Base-by-base conservation (phyloP, 2,113 vertebrate genomes). In the Shinisaurus crocodilurus region DNA sequence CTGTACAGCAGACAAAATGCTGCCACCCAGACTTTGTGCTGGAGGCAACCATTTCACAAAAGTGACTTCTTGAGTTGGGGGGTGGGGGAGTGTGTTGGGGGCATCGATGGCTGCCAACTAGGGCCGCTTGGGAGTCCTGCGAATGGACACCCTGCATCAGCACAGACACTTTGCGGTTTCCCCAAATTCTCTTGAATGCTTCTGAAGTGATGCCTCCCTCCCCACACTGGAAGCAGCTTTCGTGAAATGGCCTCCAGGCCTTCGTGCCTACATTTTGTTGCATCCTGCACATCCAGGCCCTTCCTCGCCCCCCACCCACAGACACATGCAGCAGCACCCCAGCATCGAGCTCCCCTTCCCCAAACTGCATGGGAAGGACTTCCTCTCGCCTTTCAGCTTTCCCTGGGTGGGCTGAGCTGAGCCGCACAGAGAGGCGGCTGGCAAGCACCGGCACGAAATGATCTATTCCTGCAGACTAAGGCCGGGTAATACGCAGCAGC, bases 401-500 rank as follows among this genome's bases (percentile, higher is more conserved):
- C 91, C 90, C 91, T 23, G 75, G 85, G 87, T 93, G 29, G 82
- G 88, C 94, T 88, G 54, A 91, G 92, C 89, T 23, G 60, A 20
- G 60, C 60, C 91, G 89, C 23, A 1, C 85, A 43, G 27, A 25
- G 94, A 18, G 89, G 75, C 0, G 92, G 89, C 87, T 91, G 84
- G 88, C 92, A 90, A 91, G 77, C 34, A 40, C 85, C 94, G 90
- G 67, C 67, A 0, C 80, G 93, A 81, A 88, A 43, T 85, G 94
- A 91, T 93, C 77, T 69, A 83, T 94, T 94, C 93, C 95, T 90
- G 82, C 92, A 88, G 94, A 1, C 85, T 89, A 20, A 89, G 92
- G 95, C 90, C 90, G 92, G 86, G 88, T 91, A 90, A 90, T 88
- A 93, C 75, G 94, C 92, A 76, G 85, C 7, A 88, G 92, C 96